Base-by-base conservation (phyloP, 2,797 vertebrate species). In the Morus bassanus region DNA sequence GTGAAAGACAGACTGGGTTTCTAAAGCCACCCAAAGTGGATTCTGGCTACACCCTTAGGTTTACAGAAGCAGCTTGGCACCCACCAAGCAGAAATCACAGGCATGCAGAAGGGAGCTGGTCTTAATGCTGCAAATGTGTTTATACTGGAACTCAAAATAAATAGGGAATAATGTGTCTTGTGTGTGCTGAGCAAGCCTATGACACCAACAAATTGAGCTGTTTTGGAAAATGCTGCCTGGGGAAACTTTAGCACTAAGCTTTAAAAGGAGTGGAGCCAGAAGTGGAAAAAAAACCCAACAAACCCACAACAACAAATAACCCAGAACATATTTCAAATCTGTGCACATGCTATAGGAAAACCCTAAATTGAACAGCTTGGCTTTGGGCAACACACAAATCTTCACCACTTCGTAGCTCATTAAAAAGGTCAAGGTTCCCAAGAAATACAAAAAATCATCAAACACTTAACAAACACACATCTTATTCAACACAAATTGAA, bases 141-240 rank as follows among this genome's bases (percentile, higher is more conserved):
- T 96, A 90, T 96, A 86, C 94, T 96, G 94, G 92, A 96, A 96
- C 94, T 88, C 81, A 97, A 97, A 98, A 97, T 88, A 96, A 97
- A 96, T 90, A 96, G 79, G 67, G 94, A 97, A 97, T 95, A 96
- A 95, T 80, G 89, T 88, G 93, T 88, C 92, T 93, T 95, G 91
- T 91, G 91, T 96, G 91, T 59, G 76, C 86, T 81, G 74, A 92
- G 93, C 87, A 85, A 95, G 75, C n/a, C 96, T 91, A 85, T 89
- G 96, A 97, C 76, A 96, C 95, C 85, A 95, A 68, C 63, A 86
- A 95, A 89, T 94, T 85, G 89, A 89, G 73, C 85, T 96, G 88
- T 94, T 97, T 94, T 92, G 81, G 95, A 92, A 98, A 97, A 89
- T 72, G 76, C 94, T 93, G 84, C 94, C 95, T 95, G 69, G 93